phyloP scores from a whole-genome alignment of 2,113 vertebrate genomes.

The Anolis carolinensis region DNA sequence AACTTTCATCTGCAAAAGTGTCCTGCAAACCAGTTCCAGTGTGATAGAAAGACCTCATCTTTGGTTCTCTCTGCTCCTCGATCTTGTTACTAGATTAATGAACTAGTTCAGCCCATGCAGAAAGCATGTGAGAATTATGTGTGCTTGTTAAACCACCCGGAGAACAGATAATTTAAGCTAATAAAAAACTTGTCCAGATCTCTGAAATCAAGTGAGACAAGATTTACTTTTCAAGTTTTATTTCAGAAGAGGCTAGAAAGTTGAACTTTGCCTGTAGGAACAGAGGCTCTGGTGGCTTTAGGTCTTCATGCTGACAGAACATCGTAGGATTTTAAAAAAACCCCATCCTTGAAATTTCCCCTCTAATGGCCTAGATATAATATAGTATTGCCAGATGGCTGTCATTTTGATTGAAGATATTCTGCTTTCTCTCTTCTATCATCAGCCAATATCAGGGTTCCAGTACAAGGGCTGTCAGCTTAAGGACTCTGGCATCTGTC shows the following conservation, averaged over 20 bases:
- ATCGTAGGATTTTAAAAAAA: neutral
- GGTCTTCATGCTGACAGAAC: neutral
- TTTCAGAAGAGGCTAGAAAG: neutral
- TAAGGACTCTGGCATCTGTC: neutral
- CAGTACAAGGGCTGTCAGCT: neutral
- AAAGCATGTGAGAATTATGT: neutral
- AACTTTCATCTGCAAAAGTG: too few relatives aligned
- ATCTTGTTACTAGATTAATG: too few relatives aligned
- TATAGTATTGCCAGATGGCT: neutral
- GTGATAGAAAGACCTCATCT: too few relatives aligned
- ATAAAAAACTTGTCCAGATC: neutral
- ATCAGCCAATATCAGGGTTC: neutral
- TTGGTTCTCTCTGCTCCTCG: too few relatives aligned
- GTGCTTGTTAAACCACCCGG: neutral
- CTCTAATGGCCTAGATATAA: neutral
- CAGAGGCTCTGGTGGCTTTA: neutral
- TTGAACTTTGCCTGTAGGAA: neutral
- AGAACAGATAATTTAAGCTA: neutral
- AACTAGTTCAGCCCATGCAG: neutral
- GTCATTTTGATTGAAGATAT: neutral
- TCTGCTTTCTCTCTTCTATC: neutral
- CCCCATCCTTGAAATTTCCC: neutral
- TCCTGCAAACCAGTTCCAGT: too few relatives aligned
- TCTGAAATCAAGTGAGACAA: neutral
- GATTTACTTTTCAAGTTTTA: conserved; percentile 1